Percentiles rank a stretch among this genome's conserved stretches.
Conservation (phyloP, 2,113 vertebrate species). For the Ptyas mucosa region DNA sequence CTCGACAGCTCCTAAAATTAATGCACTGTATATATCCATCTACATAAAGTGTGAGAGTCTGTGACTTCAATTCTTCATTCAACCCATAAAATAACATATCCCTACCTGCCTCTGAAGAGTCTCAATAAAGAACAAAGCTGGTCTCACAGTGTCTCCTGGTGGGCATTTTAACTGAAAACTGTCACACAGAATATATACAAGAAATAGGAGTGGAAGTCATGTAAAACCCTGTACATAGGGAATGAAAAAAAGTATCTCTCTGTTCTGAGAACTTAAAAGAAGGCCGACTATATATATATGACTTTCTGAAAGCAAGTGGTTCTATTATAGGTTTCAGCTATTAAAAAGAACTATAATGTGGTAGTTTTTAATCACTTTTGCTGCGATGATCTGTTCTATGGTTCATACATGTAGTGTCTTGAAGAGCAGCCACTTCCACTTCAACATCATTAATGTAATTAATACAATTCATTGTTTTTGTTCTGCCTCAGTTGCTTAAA, state of each 20-base stretch:
- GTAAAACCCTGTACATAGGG: neutral
- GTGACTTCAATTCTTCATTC: neutral
- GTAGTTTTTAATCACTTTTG: slow-evolving; percentile 53
- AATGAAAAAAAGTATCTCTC: neutral
- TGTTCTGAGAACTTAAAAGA: neutral
- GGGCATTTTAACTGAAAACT: neutral
- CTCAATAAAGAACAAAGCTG: neutral
- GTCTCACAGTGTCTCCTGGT: neutral
- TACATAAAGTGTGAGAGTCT: neutral
- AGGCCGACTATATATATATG: neutral
- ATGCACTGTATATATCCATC: neutral
- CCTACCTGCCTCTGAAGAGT: neutral
- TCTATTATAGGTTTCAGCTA: slow-evolving; percentile 35
- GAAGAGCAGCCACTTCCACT: slow-evolving; percentile 65
- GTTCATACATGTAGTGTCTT: slow-evolving; percentile 51
- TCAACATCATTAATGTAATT: slow-evolving; percentile 77
- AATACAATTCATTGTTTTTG: slow-evolving; percentile 77
- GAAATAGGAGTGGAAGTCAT: neutral
- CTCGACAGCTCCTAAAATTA: neutral
- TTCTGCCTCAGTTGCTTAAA: slow-evolving; percentile 66
- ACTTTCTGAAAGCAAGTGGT: neutral
- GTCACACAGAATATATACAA: neutral
- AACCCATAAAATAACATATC: neutral
- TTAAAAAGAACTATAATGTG: slow-evolving; percentile 37
- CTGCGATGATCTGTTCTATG: slow-evolving; percentile 50